Evolutionary conservation across 2,113 vertebrate species (phyloP), one percentile per base, ranked within the genome.

Genomic region (Pimephales promelas): DNA sequence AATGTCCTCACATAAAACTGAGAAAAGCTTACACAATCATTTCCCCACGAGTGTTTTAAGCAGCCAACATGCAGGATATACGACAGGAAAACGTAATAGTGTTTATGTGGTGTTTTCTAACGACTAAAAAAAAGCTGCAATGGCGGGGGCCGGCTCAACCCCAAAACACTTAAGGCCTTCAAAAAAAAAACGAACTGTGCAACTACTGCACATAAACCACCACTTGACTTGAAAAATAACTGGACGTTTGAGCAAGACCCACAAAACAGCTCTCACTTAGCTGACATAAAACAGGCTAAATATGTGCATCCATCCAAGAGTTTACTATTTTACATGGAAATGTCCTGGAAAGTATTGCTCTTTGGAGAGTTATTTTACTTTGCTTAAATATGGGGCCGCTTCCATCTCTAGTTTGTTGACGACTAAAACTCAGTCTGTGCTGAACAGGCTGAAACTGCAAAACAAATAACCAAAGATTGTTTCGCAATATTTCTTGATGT

Each of bases 211-310:
- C 49, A 68, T 56, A 81, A 64, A 82, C 81, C 70, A 84, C 81
- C 40, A 62, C 56, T 54, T 52, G 49, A 77, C 57, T 74, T 45
- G 24, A 80, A 75, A 59, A 57, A 85, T 56, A 52, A 40, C 76
- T 52, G 74, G 52, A 68, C 40, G 47, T 59, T 75, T 79, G 43
- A 62, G 72, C 14, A 34, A 81, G 47, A 68, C 72, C 71, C 31
- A 16, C 49, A 75, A 77, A 83, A 59, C 47, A 49, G 34, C 57
- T 62, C 11, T 73, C 61, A 20, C 56, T 70, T 77, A 78, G 81
- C 79, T 72, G 70, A 77, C 81, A 88, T 72, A 82, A 71, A 83
- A 75, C 80, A 43, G 31, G 54, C 64, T 73, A 73, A 84, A 88
- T 73, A 78, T 45, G 52, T 80, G 66, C 36, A 59, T 36, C n/a